Evolutionary conservation across 2,888 invertebrate genomes (phyloP).

Genomic region (Nephrocerus scutellatus): DNA sequence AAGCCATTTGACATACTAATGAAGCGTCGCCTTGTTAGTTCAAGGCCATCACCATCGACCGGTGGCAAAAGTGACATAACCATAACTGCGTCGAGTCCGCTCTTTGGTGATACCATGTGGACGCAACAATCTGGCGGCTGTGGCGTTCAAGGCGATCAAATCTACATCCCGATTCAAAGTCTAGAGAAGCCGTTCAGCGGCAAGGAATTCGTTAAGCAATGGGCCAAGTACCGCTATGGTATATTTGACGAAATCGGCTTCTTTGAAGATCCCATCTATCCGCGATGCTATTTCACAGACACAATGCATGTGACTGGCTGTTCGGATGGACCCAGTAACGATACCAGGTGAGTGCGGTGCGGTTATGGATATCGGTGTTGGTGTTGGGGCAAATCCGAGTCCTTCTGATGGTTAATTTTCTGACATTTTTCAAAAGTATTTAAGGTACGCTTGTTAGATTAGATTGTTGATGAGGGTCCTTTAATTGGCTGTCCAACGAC

Average conservation of each 20-base stretch:
- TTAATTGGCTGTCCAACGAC: constrained; percentile 4
- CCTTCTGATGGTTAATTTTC: too few species aligned
- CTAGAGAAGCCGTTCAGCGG: constrained; percentile 34
- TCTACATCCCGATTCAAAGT: constrained; percentile 50
- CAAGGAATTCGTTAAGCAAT: constrained; percentile 54
- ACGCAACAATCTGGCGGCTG: constrained; percentile 58
- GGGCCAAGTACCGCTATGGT: constrained; percentile 62
- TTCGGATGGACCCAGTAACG: constrained; percentile 49
- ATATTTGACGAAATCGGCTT: constrained; percentile 62
- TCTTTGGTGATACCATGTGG: constrained; percentile 52
- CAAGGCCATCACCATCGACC: too few species aligned
- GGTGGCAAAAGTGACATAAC: constrained; percentile 54
- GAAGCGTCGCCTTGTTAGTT: too few species aligned
- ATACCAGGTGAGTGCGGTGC: constrained; percentile 47
- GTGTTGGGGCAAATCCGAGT: constrained; percentile 16
- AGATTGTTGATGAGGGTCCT: constrained; percentile 1
- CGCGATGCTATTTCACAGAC: constrained; percentile 50
- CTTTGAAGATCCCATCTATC: constrained; percentile 53
- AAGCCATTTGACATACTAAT: too few species aligned
- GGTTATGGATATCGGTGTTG: constrained; percentile 3
- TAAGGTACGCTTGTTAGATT: too few species aligned
- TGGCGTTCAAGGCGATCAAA: constrained; percentile 53
- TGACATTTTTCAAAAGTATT: too few species aligned
- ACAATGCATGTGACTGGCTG: constrained; percentile 48
- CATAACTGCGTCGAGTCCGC: constrained; percentile 49